Base-by-base conservation (phyloP, 2,113 vertebrate species). In the Shinisaurus crocodilurus region DNA sequence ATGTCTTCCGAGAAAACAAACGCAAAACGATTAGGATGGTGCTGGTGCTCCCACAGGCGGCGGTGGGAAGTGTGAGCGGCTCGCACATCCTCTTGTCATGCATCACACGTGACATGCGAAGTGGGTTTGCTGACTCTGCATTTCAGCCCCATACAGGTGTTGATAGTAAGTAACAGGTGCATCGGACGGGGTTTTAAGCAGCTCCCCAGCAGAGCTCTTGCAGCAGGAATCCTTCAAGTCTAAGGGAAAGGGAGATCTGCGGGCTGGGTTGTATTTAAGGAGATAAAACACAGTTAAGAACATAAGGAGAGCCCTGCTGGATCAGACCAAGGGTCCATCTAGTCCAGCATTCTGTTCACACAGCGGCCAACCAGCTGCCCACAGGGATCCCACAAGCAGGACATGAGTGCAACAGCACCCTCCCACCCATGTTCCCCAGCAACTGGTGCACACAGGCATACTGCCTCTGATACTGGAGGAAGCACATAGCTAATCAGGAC, bases 31-130 rank as follows among this genome's bases (percentile, higher is more conserved):
- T 43, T 27, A 45, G 40, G 40, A 6, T 1, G 7, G 7, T 12
- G 40, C 23, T 23, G 16, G 40, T 25, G 37, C 43, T 25, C 20
- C 27, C 34, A 70, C 69, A 76, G 40, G 37, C 40, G 43, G 74
- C 37, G 25, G 74, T 6, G 18, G 6, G 18, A 77, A 12, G 75
- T 32, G 69, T 13, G 3, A 70, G 20, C 32, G 20, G 32, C 69
- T 70, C 7, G 9, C 27, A 12, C 2, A 43, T 6, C 20, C 75
- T 27, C 37, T 76, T 16, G 40, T 40, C 37, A 76, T 3, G 6
- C 0, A 32, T 79, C 2, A 1, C 1, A 12, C 16, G 27, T 3
- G 9, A 0, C 6, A 4, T 50, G 29, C 50, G 29, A 50, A 50
- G 29, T 6, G 15, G 13, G 10, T 16, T 27, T 6, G 1, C 12